Base-by-base conservation (phyloP, 1,140 invertebrate species). In the Phymastichus coffea region DNA sequence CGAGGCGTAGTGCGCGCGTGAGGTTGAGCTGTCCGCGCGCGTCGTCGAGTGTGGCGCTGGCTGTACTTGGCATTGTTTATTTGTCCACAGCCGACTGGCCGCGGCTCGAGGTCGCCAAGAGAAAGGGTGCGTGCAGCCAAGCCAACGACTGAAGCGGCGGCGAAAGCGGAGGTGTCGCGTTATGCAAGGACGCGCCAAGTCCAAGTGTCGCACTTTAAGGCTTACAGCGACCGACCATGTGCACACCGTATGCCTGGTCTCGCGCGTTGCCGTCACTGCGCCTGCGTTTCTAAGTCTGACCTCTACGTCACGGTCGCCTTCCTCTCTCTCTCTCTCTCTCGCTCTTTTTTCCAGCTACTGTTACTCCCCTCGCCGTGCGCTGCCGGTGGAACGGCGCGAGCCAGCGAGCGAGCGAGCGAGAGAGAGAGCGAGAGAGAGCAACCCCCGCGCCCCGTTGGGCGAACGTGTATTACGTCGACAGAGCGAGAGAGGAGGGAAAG, bases 181-280 rank as follows among this genome's bases (percentile, higher is more conserved):
- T n/a, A n/a, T 54, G 23, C 37, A 26, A 47, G n/a, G 43, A 37
- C 37, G 44, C 20, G 23, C 12, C 37, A 48, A 40, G 23, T 49
- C 26, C 26, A 20, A 37, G 53, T 20, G 41, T 41, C 40, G 66
- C 71, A 69, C n/a, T n/a, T n/a, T n/a, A n/a, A n/a, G n/a, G n/a
- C n/a, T n/a, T 59, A 69, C 60, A 58, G 58, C 44, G 64, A 66
- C 41, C 67, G 63, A 76, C 75, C 76, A 78, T 78, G 76, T 77
- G n/a, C n/a, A n/a, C n/a, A n/a, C n/a, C n/a, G n/a, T n/a, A n/a
- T n/a, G n/a, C n/a, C n/a, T n/a, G n/a, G n/a, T n/a, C 66, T 51
- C n/a, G 75, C 69, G 71, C 68, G 66, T n/a, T n/a, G 70, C 68
- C 66, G 57, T 73, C 70, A 78, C 73, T 75, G 75, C 76, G 76